A percentile compares a stretch with the other conserved stretches of the same genome.
These are phyloP conservation scores for Phrixothrix hirtus DNA, from an alignment of 2,888 invertebrate genomes.

Conservation along the genomic window DNA sequence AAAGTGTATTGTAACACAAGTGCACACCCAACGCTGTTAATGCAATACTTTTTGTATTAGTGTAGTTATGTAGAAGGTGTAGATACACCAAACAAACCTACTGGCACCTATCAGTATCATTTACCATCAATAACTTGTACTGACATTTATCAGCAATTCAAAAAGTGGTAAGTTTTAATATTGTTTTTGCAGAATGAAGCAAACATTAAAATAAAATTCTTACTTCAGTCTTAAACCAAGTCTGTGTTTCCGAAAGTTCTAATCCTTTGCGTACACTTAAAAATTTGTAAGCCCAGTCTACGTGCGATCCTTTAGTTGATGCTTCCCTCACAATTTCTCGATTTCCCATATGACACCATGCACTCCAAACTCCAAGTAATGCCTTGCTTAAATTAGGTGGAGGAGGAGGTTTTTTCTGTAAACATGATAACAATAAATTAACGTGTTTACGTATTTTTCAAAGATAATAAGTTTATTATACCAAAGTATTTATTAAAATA, in stretches of 20 bases:
- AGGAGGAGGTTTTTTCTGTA: conserved; percentile 39
- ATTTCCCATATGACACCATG: conserved; percentile 66
- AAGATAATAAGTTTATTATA: conserved; percentile 4
- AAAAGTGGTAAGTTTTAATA: no score
- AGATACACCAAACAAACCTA: no score
- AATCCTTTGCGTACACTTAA: conserved; percentile 62
- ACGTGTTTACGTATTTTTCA: background rate
- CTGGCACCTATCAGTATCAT: no score
- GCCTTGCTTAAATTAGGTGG: conserved; percentile 48
- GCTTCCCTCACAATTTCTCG: conserved; percentile 70
- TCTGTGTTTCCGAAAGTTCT: conserved; percentile 58
- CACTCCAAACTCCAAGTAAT: conserved; percentile 61
- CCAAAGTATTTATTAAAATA: background rate
- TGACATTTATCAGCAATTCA: no score
- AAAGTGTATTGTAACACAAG: no score
- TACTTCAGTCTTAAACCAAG: conserved; percentile 65
- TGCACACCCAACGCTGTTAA: no score
- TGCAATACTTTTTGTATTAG: no score
- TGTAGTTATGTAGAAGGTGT: no score
- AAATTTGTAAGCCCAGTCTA: conserved; percentile 63
- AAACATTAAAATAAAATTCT: conserved; percentile 22
- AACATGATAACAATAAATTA: no score
- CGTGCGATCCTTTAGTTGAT: conserved; percentile 68
- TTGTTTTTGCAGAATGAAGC: no score
- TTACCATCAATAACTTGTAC: no score